Conservation (phyloP, 35 echinoderm and acorn worm genomes). For the Patiria miniata region DNA sequence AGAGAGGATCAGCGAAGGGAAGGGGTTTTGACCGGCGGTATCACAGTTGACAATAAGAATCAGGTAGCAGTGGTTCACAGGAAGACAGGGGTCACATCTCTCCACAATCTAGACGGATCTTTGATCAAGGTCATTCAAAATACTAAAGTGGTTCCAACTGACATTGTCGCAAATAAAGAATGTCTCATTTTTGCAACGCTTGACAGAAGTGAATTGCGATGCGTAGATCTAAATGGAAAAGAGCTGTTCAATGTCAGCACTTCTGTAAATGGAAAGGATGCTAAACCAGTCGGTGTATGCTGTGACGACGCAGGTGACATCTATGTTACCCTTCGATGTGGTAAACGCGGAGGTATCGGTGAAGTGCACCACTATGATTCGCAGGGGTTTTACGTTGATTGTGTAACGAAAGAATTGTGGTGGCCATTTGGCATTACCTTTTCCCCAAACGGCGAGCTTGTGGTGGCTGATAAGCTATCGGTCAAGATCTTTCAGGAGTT, state of each 20-base stretch:
- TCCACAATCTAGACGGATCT: neutral
- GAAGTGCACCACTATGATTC: neutral
- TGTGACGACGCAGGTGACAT: no score
- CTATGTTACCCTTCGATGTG: no score
- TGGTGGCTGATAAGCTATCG: neutral
- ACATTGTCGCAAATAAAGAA: neutral
- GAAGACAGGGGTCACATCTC: no score
- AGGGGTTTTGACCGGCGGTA: no score
- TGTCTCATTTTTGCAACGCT: neutral
- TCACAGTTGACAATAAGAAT: neutral
- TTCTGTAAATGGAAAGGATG: neutral
- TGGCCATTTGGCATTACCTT: neutral
- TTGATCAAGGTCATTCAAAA: neutral
- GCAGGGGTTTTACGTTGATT: neutral
- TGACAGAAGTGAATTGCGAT: neutral
- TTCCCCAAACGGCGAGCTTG: neutral
- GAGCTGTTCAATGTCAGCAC: neutral
- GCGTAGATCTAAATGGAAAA: neutral
- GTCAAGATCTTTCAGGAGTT: conserved; percentile 33
- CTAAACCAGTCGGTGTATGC: no score
- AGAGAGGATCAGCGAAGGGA: no score
- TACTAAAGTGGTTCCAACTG: no score
- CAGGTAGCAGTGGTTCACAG: neutral
- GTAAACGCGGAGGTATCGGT: no score
- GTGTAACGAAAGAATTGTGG: neutral